Evolutionary conservation across 2,888 invertebrate genomes (phyloP).

Genomic region (Yponomeuta plumbellus): DNA sequence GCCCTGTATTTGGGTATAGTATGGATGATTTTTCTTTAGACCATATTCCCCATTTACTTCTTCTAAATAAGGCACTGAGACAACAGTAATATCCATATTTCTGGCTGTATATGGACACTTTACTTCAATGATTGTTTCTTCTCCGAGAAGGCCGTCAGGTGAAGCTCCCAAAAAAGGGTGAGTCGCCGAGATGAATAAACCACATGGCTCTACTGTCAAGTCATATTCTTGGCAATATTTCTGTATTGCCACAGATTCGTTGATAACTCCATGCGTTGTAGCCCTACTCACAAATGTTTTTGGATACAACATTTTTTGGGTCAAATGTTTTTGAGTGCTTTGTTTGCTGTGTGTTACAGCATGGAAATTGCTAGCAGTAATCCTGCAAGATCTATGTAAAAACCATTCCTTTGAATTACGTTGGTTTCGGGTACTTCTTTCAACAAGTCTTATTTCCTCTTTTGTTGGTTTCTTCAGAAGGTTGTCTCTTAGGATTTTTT

Average conservation of each 20-base stretch:
- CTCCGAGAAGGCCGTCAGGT: constrained; percentile 24
- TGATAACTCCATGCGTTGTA: constrained; percentile 2
- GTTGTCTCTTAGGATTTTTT: no score
- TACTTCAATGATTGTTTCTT: constrained; percentile 25
- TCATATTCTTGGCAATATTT: no score
- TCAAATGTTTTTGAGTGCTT: neutral
- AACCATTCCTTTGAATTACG: neutral
- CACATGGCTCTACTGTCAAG: no score
- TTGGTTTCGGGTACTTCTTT: neutral
- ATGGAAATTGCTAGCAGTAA: constrained; percentile 6
- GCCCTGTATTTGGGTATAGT: no score
- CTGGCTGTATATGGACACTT: constrained; percentile 25
- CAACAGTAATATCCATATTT: constrained; percentile 17
- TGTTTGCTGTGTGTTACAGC: neutral
- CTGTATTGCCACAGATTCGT: no score
- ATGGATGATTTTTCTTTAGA: neutral
- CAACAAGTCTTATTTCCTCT: neutral
- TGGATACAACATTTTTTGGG: neutral
- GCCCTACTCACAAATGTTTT: neutral
- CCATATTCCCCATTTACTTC: constrained; percentile 5
- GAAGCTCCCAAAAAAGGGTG: constrained; percentile 23
- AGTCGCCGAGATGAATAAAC: constrained; percentile 19
- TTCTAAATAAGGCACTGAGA: constrained; percentile 22
- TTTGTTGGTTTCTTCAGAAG: no score
- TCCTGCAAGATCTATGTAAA: neutral